These are phyloP conservation scores for Diadophis punctatus DNA, from an alignment of 2,113 vertebrate genomes.

Conservation along the genomic window DNA sequence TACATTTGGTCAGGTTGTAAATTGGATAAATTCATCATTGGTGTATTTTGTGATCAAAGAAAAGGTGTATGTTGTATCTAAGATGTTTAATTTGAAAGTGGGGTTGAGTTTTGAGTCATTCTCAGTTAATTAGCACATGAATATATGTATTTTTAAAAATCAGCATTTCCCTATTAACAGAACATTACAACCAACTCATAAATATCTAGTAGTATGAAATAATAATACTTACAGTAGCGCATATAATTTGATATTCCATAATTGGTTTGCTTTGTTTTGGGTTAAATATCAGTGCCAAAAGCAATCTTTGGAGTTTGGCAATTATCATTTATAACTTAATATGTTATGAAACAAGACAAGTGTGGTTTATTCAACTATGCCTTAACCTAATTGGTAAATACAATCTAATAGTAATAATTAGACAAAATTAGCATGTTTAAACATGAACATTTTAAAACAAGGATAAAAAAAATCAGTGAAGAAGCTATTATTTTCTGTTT, in stretches of 20 bases:
- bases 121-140: background rate
- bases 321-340: background rate
- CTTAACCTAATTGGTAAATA: background rate
- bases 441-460: background rate
- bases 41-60: background rate
- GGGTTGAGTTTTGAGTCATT: background rate
- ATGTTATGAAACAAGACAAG: background rate
- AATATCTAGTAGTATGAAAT: no score
- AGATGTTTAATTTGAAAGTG: background rate
- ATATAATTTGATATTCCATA: background rate
- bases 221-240: background rate
- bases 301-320: background rate
- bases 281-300: background rate
- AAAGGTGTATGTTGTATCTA: background rate
- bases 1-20: background rate
- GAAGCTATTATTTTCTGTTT: background rate
- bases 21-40: background rate
- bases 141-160: background rate
- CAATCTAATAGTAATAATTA: background rate
- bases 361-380: background rate
- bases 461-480: background rate
- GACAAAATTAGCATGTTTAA: background rate
- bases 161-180: background rate
- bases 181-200: background rate
- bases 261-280: background rate